Conservation (phyloP, 2,113 vertebrate species). For the Oophaga pumilio region DNA sequence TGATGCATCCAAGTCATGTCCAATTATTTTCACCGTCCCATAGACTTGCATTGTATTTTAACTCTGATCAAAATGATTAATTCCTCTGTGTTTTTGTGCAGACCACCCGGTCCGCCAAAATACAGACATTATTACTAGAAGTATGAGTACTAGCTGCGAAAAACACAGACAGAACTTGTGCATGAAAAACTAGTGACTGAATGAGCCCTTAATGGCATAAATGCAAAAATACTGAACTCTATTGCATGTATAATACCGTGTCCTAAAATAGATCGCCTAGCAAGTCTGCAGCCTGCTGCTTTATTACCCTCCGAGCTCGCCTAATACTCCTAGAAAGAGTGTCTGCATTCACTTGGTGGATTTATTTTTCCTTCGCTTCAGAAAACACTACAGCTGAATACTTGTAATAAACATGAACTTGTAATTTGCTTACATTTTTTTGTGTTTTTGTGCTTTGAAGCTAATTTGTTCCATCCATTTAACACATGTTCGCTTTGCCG, state of each 20-base stretch:
- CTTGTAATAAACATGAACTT: conserved; percentile 33
- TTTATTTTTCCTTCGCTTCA: conserved; percentile 23
- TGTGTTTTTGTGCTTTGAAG: conserved; percentile 70
- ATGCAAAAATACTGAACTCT: not conserved
- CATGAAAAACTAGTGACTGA: too few relatives aligned
- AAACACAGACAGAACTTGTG: too few relatives aligned
- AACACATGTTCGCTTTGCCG: conserved; percentile 65
- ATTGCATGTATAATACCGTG: not conserved
- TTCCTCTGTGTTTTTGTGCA: too few relatives aligned
- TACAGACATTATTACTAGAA: too few relatives aligned
- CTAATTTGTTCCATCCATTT: conserved; percentile 72
- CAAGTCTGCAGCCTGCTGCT: not conserved
- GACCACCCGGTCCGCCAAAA: too few relatives aligned
- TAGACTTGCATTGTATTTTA: too few relatives aligned
- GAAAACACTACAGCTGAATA: not conserved
- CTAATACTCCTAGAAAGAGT: not conserved
- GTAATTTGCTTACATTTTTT: conserved; percentile 67
- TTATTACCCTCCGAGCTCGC: not conserved
- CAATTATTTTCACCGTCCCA: too few relatives aligned
- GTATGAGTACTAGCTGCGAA: too few relatives aligned
- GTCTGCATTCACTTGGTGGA: conserved; percentile 14
- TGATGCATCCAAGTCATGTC: too few relatives aligned
- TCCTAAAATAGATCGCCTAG: not conserved
- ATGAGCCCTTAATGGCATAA: too few relatives aligned
- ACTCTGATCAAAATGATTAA: too few relatives aligned